Evolutionary conservation across 2,797 vertebrate genomes (phyloP).

Genomic region (Tapera naevia): DNA sequence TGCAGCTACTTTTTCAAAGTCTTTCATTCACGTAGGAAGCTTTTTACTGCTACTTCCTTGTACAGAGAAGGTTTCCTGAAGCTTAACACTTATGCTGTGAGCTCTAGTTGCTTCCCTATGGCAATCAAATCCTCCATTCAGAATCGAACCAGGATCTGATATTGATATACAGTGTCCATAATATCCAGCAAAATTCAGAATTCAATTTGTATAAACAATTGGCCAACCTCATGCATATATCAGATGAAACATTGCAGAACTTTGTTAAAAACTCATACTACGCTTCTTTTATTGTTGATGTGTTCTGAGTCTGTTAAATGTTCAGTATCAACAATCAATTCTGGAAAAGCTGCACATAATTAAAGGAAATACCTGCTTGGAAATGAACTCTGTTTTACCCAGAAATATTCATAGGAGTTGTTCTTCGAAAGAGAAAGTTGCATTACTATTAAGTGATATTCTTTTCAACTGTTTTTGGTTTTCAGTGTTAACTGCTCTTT

Average conservation of each 20-base stretch:
- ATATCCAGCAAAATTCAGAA: neutral
- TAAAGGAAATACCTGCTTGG: neutral
- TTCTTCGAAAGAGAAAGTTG: neutral
- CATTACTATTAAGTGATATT: neutral
- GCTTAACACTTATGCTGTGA: neutral
- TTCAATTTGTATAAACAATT: neutral
- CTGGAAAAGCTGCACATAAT: neutral
- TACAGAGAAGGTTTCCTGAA: neutral
- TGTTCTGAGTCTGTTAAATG: neutral
- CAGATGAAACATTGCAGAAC: neutral
- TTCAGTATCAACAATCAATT: neutral
- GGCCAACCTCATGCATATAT: neutral
- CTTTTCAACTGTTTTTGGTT: neutral
- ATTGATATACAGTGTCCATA: neutral
- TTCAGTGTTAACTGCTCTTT: neutral
- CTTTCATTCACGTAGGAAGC: neutral
- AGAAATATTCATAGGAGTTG: neutral
- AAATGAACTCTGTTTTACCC: neutral
- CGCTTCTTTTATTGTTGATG: neutral
- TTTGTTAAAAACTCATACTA: neutral
- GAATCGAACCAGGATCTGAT: neutral
- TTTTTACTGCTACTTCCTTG: neutral
- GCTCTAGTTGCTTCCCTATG: neutral
- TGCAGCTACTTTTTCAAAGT: neutral
- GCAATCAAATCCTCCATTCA: neutral